Base-by-base conservation (phyloP, 1,140 invertebrate species). In the Cydia pomonella region DNA sequence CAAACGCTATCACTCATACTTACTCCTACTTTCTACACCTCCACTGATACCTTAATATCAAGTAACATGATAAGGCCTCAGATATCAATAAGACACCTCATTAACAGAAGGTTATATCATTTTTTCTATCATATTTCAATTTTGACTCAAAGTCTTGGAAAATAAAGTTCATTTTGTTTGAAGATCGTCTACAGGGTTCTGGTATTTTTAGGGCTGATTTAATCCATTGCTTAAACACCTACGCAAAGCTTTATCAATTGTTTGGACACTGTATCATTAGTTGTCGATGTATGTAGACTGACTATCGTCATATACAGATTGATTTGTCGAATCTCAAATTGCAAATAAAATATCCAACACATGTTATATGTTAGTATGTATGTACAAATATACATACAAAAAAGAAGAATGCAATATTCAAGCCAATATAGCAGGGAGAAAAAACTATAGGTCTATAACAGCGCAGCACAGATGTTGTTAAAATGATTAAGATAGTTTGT, bases 401-500 rank as follows among this genome's bases (percentile, higher is more conserved):
- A 44, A 44, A 12, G 41, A 44, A 44, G 41, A 44, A 44, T 44
- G 2, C 18, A 16, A 63, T 12, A 63, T 63, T 63, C 25, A 16
- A n/a, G 63, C 1, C 12, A 27, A 29, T 64, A 16, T 66, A 66
- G 9, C 16, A 25, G 3, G 12, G 5, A n/a, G 33, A 66, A 12
- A 21, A 3, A 29, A 66, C 63, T 7, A 7, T 50, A 50, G 47
- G n/a, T 50, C 47, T 50, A 50, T 50, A 50, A 50, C 9, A 21
- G 63, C 23, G 25, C 25, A 50, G 47, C 47, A 9, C 47, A 29
- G 23, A 18, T 69, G 64, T 69, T 38, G 33, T 69, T 69, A 69
- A 69, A 69, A 69, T 69, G 64, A 41, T 69, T 38, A 33, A 69
- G n/a, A 38, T 38, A 69, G 25, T 29, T 4, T 29, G 63, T 16